A percentile compares a stretch with the other conserved stretches of the same genome.
These are phyloP conservation scores for Seira ritae DNA, from an alignment of 2,888 invertebrate genomes.

Conservation along the genomic window DNA sequence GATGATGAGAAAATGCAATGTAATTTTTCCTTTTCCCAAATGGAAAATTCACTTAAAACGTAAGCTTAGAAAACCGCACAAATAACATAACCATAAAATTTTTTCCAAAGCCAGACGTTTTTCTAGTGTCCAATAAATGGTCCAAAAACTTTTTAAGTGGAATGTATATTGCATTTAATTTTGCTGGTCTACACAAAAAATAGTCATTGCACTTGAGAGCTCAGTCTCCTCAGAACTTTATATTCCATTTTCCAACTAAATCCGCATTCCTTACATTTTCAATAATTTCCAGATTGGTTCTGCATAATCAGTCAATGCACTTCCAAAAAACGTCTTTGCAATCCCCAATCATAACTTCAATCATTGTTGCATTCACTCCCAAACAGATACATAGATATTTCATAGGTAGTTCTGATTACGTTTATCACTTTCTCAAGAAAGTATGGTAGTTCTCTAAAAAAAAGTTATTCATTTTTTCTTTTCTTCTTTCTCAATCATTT, in stretches of 20 bases:
- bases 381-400: no score
- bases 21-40: not conserved
- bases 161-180: not conserved
- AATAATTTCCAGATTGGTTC: no score
- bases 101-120: slow-evolving; percentile 9
- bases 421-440: no score
- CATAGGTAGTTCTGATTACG: no score
- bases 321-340: not conserved
- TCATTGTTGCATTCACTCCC: no score
- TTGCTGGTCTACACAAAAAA: not conserved
- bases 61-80: not conserved
- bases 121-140: slow-evolving; percentile 11
- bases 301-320: not conserved
- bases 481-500: not conserved
- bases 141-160: not conserved
- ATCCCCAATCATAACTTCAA: not conserved
- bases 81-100: slow-evolving; percentile 4
- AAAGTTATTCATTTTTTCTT: no score
- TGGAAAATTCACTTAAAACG: not conserved
- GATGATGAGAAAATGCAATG: no score
- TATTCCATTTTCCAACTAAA: not conserved
- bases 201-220: no score
- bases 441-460: no score
- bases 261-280: no score
- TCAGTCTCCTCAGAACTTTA: not conserved